Evolutionary conservation across 1,140 invertebrate genomes (phyloP), one percentile per base, ranked within the genome.

Genomic region (Galleria mellonella): DNA sequence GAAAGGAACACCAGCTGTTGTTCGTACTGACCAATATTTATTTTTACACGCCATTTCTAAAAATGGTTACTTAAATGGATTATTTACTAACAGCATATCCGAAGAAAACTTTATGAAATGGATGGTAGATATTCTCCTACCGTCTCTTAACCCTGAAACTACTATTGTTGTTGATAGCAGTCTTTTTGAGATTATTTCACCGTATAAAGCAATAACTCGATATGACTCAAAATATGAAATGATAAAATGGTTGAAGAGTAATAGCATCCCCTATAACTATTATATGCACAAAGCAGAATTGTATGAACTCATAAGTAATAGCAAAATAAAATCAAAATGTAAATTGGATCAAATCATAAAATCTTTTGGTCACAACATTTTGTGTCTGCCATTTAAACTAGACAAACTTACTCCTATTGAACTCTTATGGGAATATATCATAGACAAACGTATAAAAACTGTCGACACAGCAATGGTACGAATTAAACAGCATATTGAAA

Each of bases 211-310:
- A 7, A 54, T 74, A 12, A 61, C 60, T 30, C 47, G 47, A 32
- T 63, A 63, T 55, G 32, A 61, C 48, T 49, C 62, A 9, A 72
- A 65, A 45, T n/a, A 35, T 23, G 41, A 54, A 1, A 69, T 75
- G 62, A 15, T 59, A 32, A 36, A 61, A 37, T 75, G 65, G 62
- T 53, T 75, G 35, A 46, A 39, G 14, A 38, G 38, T 8, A 50
- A 55, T 39, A 58, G 69, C 42, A 53, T 75, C 29, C 69, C 72
- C 12, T 63, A 43, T 35, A 49, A 12, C 28, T 10, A 23, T 10
- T 33, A 45, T 14, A 61, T 71, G 54, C 42, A 36, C 11, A 72
- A 71, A 55, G 56, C 67, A 10, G 52, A 62, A 44, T 45, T 76
- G 35, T 76, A 58, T 47, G 48, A 60, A 30, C 42, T 76, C 15